Conservation (phyloP, 2,797 vertebrate species). For the Lepus oiostolus region DNA sequence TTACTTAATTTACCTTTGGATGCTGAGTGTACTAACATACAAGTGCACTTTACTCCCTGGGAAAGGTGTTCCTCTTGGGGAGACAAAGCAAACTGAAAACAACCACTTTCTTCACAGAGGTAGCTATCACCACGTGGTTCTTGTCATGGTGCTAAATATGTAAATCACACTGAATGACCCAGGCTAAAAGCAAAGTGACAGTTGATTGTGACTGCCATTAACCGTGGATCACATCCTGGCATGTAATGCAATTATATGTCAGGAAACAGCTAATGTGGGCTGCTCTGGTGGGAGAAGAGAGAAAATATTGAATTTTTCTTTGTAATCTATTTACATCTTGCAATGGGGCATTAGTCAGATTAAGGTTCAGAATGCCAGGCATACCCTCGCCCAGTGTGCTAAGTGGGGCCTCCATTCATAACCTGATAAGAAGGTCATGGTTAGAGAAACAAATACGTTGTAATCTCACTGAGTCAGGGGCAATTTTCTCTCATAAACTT, state of each 20-base stretch:
- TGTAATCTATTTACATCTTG: slow-evolving; percentile 97
- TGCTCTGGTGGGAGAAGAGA: slow-evolving; percentile 94
- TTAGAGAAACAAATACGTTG: slow-evolving; percentile 62
- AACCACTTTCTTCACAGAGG: slow-evolving; percentile 36
- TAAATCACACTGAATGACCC: slow-evolving; percentile 86
- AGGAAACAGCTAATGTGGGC: slow-evolving; percentile 95
- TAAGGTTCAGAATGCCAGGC: slow-evolving; percentile 89
- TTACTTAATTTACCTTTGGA: slow-evolving; percentile 71
- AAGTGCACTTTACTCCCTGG: slow-evolving; percentile 2
- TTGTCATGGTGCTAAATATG: slow-evolving; percentile 82
- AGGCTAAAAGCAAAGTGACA: slow-evolving; percentile 93
- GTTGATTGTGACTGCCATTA: slow-evolving; percentile 93
- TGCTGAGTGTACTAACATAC: not conserved
- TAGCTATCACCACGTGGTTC: slow-evolving; percentile 50
- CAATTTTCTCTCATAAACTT: slow-evolving; percentile 78
- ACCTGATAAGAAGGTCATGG: slow-evolving; percentile 90
- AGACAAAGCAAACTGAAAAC: not conserved
- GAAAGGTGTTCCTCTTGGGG: slow-evolving; percentile 64
- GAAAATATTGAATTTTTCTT: slow-evolving; percentile 97
- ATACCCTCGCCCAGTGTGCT: slow-evolving; percentile 92
- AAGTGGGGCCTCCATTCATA: slow-evolving; percentile 94
- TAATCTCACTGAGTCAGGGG: slow-evolving; percentile 76
- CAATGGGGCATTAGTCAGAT: slow-evolving; percentile 97
- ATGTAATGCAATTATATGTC: slow-evolving; percentile 96
- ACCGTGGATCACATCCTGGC: slow-evolving; percentile 94